These are phyloP conservation scores for Botia kubotai DNA, from an alignment of 2,797 vertebrate genomes.

Conservation along the genomic window DNA sequence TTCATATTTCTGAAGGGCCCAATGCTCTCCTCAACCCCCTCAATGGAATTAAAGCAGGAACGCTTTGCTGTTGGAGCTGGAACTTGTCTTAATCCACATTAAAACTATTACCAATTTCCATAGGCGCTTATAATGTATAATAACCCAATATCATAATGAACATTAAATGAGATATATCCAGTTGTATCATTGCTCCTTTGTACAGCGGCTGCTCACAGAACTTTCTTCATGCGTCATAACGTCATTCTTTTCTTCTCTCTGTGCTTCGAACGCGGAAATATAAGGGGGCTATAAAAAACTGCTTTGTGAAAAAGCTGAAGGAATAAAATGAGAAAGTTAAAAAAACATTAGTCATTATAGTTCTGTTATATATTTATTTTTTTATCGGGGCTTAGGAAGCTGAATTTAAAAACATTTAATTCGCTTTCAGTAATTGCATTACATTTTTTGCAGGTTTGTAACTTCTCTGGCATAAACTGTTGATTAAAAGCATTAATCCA, in stretches of 20 bases:
- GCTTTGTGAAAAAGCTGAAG: slow-evolving; percentile 59
- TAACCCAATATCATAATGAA: slow-evolving; percentile 14
- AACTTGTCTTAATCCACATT: neutral
- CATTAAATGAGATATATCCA: slow-evolving; percentile 4
- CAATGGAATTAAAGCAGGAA: neutral
- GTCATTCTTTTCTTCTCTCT: slow-evolving; percentile 12
- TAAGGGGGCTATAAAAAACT: slow-evolving; percentile 65
- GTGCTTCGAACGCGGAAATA: slow-evolving; percentile 57
- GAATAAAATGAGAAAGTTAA: slow-evolving; percentile 44
- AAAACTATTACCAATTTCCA: slow-evolving; percentile 3
- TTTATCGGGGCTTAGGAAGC: slow-evolving; percentile 49
- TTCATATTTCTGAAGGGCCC: slow-evolving; percentile 68
- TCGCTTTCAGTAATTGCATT: slow-evolving; percentile 72
- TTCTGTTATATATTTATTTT: slow-evolving; percentile 50
- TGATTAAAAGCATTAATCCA: slow-evolving; percentile 67
- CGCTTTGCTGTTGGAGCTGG: slow-evolving; percentile 16
- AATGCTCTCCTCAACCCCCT: slow-evolving; percentile 18
- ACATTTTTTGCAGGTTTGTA: slow-evolving; percentile 66
- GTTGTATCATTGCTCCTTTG: slow-evolving; percentile 9
- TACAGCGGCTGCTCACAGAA: slow-evolving; percentile 21
- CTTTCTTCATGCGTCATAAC: slow-evolving; percentile 15
- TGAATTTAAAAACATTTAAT: slow-evolving; percentile 72
- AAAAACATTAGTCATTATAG: slow-evolving; percentile 63
- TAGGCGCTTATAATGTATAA: neutral
- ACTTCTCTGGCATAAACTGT: slow-evolving; percentile 63